phyloP scores from a whole-genome alignment of 2,888 invertebrate species.

The Tricholauxania praeusta region DNA sequence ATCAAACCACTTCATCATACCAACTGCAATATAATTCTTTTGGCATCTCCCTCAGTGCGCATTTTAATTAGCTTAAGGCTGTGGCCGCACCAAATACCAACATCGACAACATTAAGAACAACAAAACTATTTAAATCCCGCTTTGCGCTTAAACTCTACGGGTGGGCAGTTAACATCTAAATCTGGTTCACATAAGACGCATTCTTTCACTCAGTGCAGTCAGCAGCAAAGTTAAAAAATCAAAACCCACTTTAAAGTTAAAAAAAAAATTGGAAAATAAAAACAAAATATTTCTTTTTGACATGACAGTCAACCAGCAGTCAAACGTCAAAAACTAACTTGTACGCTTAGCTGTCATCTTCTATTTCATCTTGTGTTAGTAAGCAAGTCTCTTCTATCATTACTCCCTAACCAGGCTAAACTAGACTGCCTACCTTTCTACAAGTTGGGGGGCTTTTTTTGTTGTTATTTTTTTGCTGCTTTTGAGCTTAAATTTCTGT shows the following conservation, averaged over 20 bases:
- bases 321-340: slow-evolving; percentile 32
- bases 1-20: too few species aligned
- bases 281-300: slow-evolving; percentile 1
- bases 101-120: too few species aligned
- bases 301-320: slow-evolving; percentile 32
- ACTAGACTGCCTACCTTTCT: too few species aligned
- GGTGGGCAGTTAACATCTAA: slow-evolving; percentile 36
- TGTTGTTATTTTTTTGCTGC: background rate
- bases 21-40: too few species aligned
- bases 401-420: background rate
- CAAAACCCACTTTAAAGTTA: background rate
- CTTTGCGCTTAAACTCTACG: background rate
- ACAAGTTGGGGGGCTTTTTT: background rate
- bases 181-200: slow-evolving; percentile 17
- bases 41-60: too few species aligned
- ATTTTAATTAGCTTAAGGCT: too few species aligned
- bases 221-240: background rate
- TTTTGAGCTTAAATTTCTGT: background rate
- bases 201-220: background rate
- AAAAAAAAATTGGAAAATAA: background rate
- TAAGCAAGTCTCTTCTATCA: background rate
- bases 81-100: too few species aligned
- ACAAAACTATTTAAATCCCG: too few species aligned
- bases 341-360: slow-evolving; percentile 21
- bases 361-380: slow-evolving; percentile 4